A percentile compares a stretch with the other conserved stretches of the same genome.
These are phyloP conservation scores for Cirrhinus mrigala DNA, from an alignment of 2,797 vertebrate species.

Conservation along the genomic window DNA sequence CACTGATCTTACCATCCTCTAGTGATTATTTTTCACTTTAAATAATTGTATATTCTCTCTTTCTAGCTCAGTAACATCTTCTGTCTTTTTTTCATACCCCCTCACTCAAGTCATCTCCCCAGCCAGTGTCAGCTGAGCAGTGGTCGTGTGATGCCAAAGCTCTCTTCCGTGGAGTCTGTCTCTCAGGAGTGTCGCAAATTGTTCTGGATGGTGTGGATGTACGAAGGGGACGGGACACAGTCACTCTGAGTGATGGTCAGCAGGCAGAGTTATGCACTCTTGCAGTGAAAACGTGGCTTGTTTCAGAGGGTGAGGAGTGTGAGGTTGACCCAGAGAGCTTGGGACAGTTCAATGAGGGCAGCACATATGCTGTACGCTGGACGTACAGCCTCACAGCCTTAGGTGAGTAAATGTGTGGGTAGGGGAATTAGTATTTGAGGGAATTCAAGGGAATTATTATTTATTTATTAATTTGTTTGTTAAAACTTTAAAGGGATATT, in stretches of 20 bases:
- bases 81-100: background rate
- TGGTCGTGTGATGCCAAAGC: conserved; percentile 76
- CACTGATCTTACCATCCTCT: no score
- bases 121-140: conserved; percentile 59
- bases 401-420: conserved; percentile 56
- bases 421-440: no score
- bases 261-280: conserved; percentile 68
- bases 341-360: conserved; percentile 79
- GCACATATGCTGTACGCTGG: conserved; percentile 81
- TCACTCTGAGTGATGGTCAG: conserved; percentile 69
- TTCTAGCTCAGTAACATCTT: background rate
- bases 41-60: background rate
- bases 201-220: conserved; percentile 73
- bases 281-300: conserved; percentile 76
- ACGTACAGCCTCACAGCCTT: conserved; percentile 67
- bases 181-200: conserved; percentile 46
- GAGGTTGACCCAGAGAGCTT: conserved; percentile 69
- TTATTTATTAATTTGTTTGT: background rate
- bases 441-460: background rate
- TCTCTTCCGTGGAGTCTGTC: conserved; percentile 66
- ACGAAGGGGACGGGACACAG: conserved; percentile 70
- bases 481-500: background rate
- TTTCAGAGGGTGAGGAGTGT: conserved; percentile 74
- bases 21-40: background rate
- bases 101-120: conserved; percentile 41